A percentile compares a stretch with the other conserved stretches of the same genome.
phyloP scores from a whole-genome alignment of 2,113 vertebrate species.

The Crotalus viridis region DNA sequence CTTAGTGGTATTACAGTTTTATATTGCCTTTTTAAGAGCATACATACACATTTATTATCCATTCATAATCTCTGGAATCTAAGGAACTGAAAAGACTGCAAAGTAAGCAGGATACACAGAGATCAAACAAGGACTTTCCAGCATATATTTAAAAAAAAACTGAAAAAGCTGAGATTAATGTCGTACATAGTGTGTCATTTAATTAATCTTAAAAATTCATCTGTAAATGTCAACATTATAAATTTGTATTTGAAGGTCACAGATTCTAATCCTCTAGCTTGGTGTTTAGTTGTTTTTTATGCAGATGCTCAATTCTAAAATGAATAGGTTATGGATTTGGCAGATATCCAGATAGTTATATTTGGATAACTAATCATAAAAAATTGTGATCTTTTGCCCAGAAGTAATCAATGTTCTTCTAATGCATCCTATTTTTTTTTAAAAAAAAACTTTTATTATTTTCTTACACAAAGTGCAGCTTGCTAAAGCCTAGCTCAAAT shows the following conservation, averaged over 20 bases:
- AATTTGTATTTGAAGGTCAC: slow-evolving; percentile 40
- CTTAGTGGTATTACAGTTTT: neutral
- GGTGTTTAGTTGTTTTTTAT: slow-evolving; percentile 18
- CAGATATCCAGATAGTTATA: slow-evolving; percentile 3
- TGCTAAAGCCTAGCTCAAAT: neutral
- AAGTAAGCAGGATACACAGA: neutral
- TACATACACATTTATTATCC: neutral
- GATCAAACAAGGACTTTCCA: slow-evolving; percentile 17
- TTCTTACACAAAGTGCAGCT: neutral
- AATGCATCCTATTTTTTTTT: neutral
- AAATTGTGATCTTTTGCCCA: neutral
- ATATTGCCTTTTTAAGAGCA: neutral
- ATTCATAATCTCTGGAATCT: neutral
- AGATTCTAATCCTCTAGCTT: slow-evolving; percentile 41
- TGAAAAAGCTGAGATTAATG: slow-evolving; percentile 20
- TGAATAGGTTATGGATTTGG: neutral
- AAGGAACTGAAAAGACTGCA: neutral
- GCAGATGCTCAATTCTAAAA: slow-evolving; percentile 26
- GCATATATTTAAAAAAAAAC: neutral
- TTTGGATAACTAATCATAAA: slow-evolving; percentile 14
- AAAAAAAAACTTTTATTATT: neutral
- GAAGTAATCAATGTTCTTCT: neutral
- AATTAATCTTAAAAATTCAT: slow-evolving; percentile 48
- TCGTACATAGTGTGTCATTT: slow-evolving; percentile 6
- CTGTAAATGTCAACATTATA: slow-evolving; percentile 45